Evolutionary conservation across 2,888 invertebrate species (phyloP).

Genomic region (Aplocera efformata): DNA sequence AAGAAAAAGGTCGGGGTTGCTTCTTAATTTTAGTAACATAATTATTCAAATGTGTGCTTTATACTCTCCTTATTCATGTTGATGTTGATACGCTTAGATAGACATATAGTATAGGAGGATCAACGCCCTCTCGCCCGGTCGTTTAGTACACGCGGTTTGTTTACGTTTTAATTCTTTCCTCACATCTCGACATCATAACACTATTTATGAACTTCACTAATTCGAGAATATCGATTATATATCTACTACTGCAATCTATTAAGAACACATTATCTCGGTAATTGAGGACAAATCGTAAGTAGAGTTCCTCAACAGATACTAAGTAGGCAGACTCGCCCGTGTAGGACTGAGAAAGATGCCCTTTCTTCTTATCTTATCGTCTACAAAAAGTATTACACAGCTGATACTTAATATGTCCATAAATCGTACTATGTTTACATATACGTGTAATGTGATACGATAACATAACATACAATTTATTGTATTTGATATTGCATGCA

Average conservation of each 20-base stretch:
- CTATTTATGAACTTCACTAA: conserved; percentile 19
- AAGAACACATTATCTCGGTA: conserved; percentile 41
- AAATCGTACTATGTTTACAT: background rate
- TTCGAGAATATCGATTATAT: conserved; percentile 7
- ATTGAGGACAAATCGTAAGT: conserved; percentile 41
- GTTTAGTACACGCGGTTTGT: conserved; percentile 46
- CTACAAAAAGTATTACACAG: conserved; percentile 17
- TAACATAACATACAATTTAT: no score
- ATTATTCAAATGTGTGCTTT: conserved; percentile 19
- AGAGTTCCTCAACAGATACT: conserved; percentile 57
- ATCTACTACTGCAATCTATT: conserved; percentile 36
- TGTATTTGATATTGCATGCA: no score
- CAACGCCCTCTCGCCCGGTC: conserved; percentile 69
- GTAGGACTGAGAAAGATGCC: conserved; percentile 19
- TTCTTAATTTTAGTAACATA: no score
- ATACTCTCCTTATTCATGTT: conserved; percentile 16
- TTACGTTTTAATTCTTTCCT: conserved; percentile 50
- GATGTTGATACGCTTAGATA: conserved; percentile 23
- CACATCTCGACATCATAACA: conserved; percentile 24
- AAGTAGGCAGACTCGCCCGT: conserved; percentile 20
- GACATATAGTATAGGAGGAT: conserved; percentile 50
- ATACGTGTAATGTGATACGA: conserved; percentile 10
- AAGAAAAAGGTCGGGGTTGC: no score
- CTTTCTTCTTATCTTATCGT: conserved; percentile 38
- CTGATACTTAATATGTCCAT: conserved; percentile 15